Evolutionary conservation across 2,888 invertebrate genomes (phyloP), one percentile per base, ranked within the genome.

Genomic region (Pasiphila rectangulata): DNA sequence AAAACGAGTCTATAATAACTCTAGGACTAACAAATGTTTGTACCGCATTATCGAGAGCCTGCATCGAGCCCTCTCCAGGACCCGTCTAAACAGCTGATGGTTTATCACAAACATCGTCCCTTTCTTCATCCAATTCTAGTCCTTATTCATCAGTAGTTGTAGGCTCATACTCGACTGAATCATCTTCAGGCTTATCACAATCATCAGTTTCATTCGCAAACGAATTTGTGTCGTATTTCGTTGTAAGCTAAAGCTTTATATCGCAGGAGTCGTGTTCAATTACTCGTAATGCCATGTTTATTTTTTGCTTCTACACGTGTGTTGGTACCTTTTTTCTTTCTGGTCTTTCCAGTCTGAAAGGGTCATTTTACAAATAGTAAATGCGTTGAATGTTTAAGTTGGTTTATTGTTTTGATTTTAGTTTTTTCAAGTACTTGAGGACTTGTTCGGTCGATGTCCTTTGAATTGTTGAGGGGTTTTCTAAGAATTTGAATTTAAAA

Each of bases 81-180:
- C 54, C 56, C 63, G 59, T 63, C 61, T 59, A 70, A 71, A 72
- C 72, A 72, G 72, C 72, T 72, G 72, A 72, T 72, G 57, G 66
- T 63, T 58, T 61, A 69, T 65, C 67, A 64, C 62, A 64, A 63
- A 61, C 66, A 62, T 62, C 57, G 59, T 47, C 19, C 7, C 46
- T 50, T 20, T n/a, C 27, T 34, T 25, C 52, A 48, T 15, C 12
- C 43, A 12, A 62, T 56, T 46, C 15, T 51, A 20, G 2, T 32
- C 38, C 36, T 38, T 50, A 39, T 25, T 38, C 4, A 0, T 1
- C 25, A 34, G 6, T 34, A 43, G 45, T 51, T 16, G 56, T 53
- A 50, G 4, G 12, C 5, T 44, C 21, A 38, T 21, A 35, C 30
- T 55, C 21, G 21, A 10, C 6, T 49, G 53, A 2, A 39, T 17